Evolutionary conservation across 2,797 vertebrate genomes (phyloP).

Genomic region (Iguana delicatissima): DNA sequence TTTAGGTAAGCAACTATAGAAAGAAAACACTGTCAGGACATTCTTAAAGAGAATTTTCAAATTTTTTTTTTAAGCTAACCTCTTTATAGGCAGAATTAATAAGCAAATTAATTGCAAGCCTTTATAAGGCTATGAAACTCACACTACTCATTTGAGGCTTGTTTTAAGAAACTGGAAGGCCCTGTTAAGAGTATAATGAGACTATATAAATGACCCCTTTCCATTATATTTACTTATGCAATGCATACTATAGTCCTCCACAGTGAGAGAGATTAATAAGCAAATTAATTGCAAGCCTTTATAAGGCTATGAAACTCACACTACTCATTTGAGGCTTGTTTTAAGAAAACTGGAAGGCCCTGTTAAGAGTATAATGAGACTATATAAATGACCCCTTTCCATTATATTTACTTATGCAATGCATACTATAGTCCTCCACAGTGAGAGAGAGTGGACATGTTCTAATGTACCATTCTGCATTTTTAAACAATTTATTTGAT

Average conservation of each 20-base stretch:
- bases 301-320: rapidly evolving
- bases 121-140: rapidly evolving
- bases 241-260: neutral
- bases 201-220: neutral
- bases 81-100: neutral
- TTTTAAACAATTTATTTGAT: neutral
- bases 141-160: rapidly evolving
- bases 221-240: neutral
- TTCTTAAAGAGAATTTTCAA: neutral
- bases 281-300: neutral
- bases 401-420: neutral
- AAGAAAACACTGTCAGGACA: slow-evolving; percentile 31
- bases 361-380: neutral
- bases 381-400: neutral
- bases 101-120: neutral
- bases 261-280: neutral
- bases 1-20: neutral
- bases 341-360: neutral
- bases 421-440: neutral
- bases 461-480: too few relatives aligned
- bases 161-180: neutral
- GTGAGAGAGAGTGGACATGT: too few relatives aligned
- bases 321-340: neutral
- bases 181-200: neutral
- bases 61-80: neutral